Evolutionary conservation across 2,888 invertebrate species (phyloP), one percentile per base, ranked within the genome.

Genomic region (Eupithecia exiguata): DNA sequence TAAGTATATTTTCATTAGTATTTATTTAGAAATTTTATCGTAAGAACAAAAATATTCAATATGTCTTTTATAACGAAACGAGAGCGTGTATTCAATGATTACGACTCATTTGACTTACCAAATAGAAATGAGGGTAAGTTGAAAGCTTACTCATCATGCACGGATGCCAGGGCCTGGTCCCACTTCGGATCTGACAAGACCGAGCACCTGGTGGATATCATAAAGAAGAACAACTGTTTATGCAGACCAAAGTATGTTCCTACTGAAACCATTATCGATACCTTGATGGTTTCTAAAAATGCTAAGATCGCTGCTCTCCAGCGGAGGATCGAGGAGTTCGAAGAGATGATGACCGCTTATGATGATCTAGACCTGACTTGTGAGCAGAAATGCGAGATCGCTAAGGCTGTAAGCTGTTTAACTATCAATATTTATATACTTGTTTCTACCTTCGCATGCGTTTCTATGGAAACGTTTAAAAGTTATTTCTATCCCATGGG

Each of bases 161-260:
- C 95, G 5, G 96, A 96, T 84, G 89, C 94, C 9, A 87, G 96
- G 74, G 95, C 95, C 2, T 96, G 96, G 96, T 94, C 95, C 12
- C 94, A 94, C 81, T 94, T 94, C 81, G 88, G 90, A 71, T 92
- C 95, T 61, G 95, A 95, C 73, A 92, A 95, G 80, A 91, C 92
- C 63, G 95, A 95, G 84, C 95, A 96, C 80, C 91, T 96, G 77
- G 89, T 95, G 36, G 95, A 96, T 70, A 84, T 95, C 72, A 93
- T 95, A 72, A 94, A 93, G 79, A 84, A 91, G 49, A 94, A 94
- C 83, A 92, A 92, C 71, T 91, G 92, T 68, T 89, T 81, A 6
- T 86, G 89, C 71, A 85, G 88, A 5, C 87, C 90, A 2, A 93
- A 94, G 83, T 94, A 93, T 73, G 78, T 94, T 67, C 93, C 94